Base-by-base conservation (phyloP, 2,113 vertebrate species). In the Gopherus flavomarginatus region DNA sequence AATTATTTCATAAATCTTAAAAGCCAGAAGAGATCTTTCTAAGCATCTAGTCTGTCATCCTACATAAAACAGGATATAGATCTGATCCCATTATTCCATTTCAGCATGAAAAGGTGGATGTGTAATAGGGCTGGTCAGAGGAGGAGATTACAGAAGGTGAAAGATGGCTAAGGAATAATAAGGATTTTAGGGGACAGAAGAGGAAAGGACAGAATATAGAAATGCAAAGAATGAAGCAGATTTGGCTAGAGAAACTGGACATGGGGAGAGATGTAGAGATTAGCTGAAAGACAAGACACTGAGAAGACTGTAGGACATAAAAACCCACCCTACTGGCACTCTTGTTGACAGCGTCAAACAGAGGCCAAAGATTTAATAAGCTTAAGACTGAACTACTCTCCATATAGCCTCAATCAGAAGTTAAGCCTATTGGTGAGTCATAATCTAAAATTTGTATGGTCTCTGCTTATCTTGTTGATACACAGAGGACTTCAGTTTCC, bases 401-500 rank as follows among this genome's bases (percentile, higher is more conserved):
- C 26, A 24, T 57, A 24, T 27, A 57, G 11, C 21, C 56, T 26
- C 24, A 57, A 27, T 57, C 56, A 57, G 56, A 10, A 57, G 26
- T 57, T 57, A 57, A 10, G 56, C 22, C 9, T 27, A 27, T 27
- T 57, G 10, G 11, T 27, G 11, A 5, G 56, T 57, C 56, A 27
- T 57, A 11, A 11, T 57, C 26, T 27, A 57, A 57, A 57, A 27
- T 29, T 27, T 38, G 14, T 4, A 29, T 27, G 57, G 24, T 90
- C 50, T 95, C 44, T 29, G 29, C 26, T 29, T 52, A 83, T 4
- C 35, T 85, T 10, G 75, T 79, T 10, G 82, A 93, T 38, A 91
- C 83, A 3, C 11, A 89, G 24, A 86, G 62, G 65, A 0, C 27
- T 0, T 0, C 6, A 69, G 5, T 79, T 2, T 53, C 3, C 8